A percentile compares a stretch with the other conserved stretches of the same genome.
These are phyloP conservation scores for Lithobates pipiens DNA, from an alignment of 2,797 vertebrate species.

Conservation along the genomic window DNA sequence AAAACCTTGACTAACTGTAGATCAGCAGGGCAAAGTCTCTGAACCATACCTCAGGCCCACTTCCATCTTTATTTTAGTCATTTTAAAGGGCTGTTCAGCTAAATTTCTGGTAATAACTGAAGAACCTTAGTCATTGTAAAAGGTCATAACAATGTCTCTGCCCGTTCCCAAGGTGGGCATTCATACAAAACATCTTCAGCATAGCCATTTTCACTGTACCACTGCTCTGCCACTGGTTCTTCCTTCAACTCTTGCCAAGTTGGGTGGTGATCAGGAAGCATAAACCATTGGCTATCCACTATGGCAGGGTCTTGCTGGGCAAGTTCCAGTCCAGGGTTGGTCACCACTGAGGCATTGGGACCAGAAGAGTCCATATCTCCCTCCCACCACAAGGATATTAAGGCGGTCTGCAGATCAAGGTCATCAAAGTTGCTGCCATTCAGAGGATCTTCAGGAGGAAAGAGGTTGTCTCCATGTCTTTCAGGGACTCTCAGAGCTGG, in stretches of 20 bases:
- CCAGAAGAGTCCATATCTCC: slow-evolving; percentile 69
- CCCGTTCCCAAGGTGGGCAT: slow-evolving; percentile 82
- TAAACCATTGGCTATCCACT: slow-evolving; percentile 77
- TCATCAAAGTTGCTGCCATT: slow-evolving; percentile 84
- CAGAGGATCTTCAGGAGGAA: slow-evolving; percentile 43
- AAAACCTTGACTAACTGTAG: background rate
- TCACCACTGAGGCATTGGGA: slow-evolving; percentile 31
- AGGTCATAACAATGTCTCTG: slow-evolving; percentile 77
- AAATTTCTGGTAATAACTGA: background rate
- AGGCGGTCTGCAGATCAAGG: slow-evolving; percentile 83
- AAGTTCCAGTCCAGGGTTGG: slow-evolving; percentile 61
- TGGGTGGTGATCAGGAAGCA: slow-evolving; percentile 71
- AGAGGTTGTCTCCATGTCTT: slow-evolving; percentile 45
- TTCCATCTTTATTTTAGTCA: background rate
- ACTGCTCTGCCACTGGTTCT: slow-evolving; percentile 73
- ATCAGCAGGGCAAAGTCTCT: background rate
- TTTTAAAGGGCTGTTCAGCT: background rate
- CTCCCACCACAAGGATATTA: slow-evolving; percentile 83
- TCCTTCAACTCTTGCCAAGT: slow-evolving; percentile 85
- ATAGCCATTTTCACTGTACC: slow-evolving; percentile 65
- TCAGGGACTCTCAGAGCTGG: slow-evolving; percentile 45
- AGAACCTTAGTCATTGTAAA: slow-evolving; percentile 10
- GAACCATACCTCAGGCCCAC: background rate
- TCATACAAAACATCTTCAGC: slow-evolving; percentile 82
- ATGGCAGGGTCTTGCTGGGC: slow-evolving; percentile 59